These are phyloP conservation scores for Myodes glareolus DNA, from an alignment of 2,113 vertebrate species.

Conservation along the genomic window DNA sequence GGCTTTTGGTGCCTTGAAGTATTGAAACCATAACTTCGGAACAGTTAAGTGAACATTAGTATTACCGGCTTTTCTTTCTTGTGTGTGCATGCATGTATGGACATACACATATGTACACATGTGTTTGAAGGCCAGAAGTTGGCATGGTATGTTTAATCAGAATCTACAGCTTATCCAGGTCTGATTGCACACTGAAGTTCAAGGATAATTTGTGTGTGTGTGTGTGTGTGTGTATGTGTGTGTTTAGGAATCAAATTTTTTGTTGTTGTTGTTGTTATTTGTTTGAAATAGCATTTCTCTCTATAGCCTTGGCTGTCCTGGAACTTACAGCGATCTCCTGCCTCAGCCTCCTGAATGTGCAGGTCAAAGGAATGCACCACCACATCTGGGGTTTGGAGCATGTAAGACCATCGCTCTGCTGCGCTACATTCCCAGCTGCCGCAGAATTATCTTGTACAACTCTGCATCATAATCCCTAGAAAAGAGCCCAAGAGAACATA, in stretches of 20 bases:
- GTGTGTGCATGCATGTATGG: neutral
- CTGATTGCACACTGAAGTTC: neutral
- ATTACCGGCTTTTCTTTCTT: neutral
- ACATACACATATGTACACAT: neutral
- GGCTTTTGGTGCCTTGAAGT: neutral
- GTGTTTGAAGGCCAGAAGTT: neutral
- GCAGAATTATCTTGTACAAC: neutral
- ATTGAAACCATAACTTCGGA: neutral
- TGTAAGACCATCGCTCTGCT: neutral
- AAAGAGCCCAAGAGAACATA: neutral
- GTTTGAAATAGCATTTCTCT: neutral
- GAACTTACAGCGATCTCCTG: neutral
- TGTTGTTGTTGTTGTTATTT: neutral
- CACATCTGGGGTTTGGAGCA: neutral
- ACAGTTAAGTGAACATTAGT: neutral
- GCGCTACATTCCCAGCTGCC: neutral
- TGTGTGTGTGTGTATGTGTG: too few species aligned
- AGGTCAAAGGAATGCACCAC: too few species aligned
- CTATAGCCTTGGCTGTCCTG: neutral
- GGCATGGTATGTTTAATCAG: neutral
- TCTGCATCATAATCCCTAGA: neutral
- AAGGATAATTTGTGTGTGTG: neutral
- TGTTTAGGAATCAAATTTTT: neutral
- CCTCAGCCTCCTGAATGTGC: neutral
- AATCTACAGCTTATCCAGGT: slow-evolving; percentile 4